Conservation (phyloP, 2,888 invertebrate species). For the Leucania comma region DNA sequence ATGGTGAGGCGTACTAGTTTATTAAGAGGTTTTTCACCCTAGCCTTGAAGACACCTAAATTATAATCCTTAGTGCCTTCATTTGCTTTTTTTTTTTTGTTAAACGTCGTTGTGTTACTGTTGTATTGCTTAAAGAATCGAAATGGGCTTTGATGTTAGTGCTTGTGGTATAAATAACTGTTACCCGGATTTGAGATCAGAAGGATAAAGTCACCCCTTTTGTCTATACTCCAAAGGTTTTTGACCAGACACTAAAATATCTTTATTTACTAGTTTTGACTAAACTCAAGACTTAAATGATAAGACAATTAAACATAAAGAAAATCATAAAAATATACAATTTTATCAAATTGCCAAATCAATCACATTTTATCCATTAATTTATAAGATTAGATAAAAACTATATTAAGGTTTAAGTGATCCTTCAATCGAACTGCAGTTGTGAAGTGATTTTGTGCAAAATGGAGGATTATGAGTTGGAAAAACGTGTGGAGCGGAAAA, state of each 20-base stretch:
- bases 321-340: constrained; percentile 16
- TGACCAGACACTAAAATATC: constrained; percentile 2
- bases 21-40: too few species aligned
- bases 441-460: constrained; percentile 39
- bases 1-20: too few species aligned
- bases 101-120: too few species aligned
- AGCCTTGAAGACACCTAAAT: too few species aligned
- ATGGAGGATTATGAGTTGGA: constrained; percentile 37
- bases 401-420: constrained; percentile 24
- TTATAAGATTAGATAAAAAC: constrained; percentile 31
- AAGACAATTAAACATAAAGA: constrained; percentile 13
- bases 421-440: constrained; percentile 24
- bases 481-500: constrained; percentile 13
- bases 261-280: constrained; percentile 9
- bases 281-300: constrained; percentile 8
- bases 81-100: too few species aligned
- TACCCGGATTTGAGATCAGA: neutral
- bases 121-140: too few species aligned
- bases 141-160: too few species aligned
- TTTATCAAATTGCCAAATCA: constrained; percentile 37
- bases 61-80: too few species aligned
- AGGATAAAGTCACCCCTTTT: neutral
- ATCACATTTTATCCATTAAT: constrained; percentile 38
- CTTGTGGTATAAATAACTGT: neutral
- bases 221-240: neutral